Conservation (phyloP, 2,113 vertebrate species). For the Synodontis membranacea region DNA sequence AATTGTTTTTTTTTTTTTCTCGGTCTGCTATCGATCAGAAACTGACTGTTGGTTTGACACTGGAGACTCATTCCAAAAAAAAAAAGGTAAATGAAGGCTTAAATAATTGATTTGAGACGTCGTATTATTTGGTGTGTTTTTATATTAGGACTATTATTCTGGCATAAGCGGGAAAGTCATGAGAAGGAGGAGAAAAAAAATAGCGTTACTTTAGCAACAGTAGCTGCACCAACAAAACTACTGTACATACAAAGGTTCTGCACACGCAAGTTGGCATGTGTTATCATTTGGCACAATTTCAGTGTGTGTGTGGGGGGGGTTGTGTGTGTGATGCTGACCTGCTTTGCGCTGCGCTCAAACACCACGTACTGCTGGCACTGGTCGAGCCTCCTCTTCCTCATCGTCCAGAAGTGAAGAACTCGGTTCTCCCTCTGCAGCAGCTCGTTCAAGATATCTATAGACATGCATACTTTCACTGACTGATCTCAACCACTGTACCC, state of each 20-base stretch:
- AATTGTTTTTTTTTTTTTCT: background rate
- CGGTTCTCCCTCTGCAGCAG: conserved; percentile 96
- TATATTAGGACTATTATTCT: background rate
- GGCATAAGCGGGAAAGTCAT: background rate
- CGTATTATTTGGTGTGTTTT: background rate
- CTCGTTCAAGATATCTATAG: conserved; percentile 92
- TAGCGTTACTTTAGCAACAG: background rate
- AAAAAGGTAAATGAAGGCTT: background rate
- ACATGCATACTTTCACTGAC: background rate
- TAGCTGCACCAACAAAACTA: background rate
- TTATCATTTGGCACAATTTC: background rate
- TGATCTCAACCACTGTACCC: background rate
- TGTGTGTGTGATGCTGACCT: conserved; percentile 73
- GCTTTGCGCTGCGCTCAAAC: conserved; percentile 97
- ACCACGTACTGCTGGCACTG: conserved; percentile 99
- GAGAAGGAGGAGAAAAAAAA: background rate
- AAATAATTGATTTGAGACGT: background rate
- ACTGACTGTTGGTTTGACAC: too few relatives aligned
- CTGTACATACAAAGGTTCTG: background rate
- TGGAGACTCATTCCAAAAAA: background rate
- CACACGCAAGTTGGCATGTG: background rate
- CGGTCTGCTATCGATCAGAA: too few relatives aligned
- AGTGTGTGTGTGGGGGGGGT: conserved; percentile 4
- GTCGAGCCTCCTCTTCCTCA: conserved; percentile 93
- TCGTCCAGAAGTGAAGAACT: conserved; percentile 97